Evolutionary conservation across 2,797 vertebrate species (phyloP).

Genomic region (Perodicticus potto): DNA sequence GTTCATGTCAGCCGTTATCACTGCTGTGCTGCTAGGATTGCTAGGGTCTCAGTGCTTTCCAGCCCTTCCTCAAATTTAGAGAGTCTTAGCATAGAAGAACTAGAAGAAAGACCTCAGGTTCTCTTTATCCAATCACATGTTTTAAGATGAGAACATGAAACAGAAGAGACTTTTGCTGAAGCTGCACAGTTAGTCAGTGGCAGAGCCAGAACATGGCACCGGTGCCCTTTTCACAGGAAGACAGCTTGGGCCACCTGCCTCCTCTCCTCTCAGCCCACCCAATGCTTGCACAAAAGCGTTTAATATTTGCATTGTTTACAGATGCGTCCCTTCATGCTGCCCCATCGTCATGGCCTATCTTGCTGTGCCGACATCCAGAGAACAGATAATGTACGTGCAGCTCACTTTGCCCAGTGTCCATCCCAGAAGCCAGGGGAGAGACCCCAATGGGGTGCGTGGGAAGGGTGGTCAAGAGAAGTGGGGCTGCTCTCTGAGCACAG

Average conservation of each 20-base stretch:
- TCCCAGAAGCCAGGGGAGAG: not conserved
- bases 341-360: not conserved
- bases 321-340: not conserved
- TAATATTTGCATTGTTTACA: not conserved
- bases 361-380: not conserved
- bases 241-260: not conserved
- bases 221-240: not conserved
- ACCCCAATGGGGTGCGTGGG: fast-evolving
- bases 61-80: not conserved
- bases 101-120: not conserved
- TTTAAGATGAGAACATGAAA: constrained; percentile 35
- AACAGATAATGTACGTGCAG: not conserved
- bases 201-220: not conserved
- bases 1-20: not conserved
- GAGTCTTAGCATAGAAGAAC: not conserved
- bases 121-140: not conserved
- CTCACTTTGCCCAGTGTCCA: not conserved
- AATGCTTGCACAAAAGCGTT: not conserved
- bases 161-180: not conserved
- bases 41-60: not conserved
- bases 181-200: not conserved
- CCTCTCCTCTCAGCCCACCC: not conserved
- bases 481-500: not conserved
- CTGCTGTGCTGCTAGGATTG: no score
- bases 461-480: fast-evolving